phyloP scores from a whole-genome alignment of 2,113 vertebrate genomes.

The Xenopus laevis region DNA sequence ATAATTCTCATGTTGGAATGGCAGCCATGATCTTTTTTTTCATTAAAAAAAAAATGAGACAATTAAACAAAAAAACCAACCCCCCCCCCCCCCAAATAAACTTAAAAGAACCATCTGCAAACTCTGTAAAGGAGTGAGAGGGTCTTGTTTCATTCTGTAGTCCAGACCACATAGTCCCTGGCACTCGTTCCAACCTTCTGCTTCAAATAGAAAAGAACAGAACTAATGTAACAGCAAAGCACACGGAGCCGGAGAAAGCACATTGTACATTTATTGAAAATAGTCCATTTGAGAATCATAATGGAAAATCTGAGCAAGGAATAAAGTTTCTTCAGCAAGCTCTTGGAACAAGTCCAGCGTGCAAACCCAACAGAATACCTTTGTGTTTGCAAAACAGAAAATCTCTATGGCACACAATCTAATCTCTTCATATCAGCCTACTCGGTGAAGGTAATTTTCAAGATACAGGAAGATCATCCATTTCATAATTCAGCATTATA shows the following conservation, averaged over 20 bases:
- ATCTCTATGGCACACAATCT: constrained; percentile 10
- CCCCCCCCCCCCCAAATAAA: too few relatives aligned
- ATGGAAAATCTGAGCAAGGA: constrained; percentile 3
- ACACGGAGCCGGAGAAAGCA: constrained; percentile 15
- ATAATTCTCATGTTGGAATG: too few relatives aligned
- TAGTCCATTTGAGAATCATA: constrained; percentile 18
- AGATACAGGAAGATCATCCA: constrained; percentile 4
- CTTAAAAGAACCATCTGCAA: constrained; percentile 19
- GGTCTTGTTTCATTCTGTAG: constrained; percentile 16
- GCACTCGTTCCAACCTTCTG: constrained; percentile 35
- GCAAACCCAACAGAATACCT: neutral
- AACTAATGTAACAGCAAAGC: constrained; percentile 4
- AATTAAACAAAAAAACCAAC: constrained; percentile 18
- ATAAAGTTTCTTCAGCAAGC: constrained; percentile 10
- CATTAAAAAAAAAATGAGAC: neutral
- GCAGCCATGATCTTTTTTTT: too few relatives aligned
- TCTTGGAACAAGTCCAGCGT: constrained; percentile 26
- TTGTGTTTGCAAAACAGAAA: constrained; percentile 22
- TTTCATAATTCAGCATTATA: constrained; percentile 8
- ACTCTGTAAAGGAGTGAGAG: constrained; percentile 3
- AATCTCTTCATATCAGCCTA: constrained; percentile 34
- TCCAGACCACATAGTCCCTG: constrained; percentile 30
- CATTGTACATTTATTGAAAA: constrained; percentile 26
- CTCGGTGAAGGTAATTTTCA: constrained; percentile 14
- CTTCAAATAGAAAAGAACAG: constrained; percentile 11